These are phyloP conservation scores for Panurus biarmicus DNA, from an alignment of 2,113 vertebrate genomes.

Conservation along the genomic window DNA sequence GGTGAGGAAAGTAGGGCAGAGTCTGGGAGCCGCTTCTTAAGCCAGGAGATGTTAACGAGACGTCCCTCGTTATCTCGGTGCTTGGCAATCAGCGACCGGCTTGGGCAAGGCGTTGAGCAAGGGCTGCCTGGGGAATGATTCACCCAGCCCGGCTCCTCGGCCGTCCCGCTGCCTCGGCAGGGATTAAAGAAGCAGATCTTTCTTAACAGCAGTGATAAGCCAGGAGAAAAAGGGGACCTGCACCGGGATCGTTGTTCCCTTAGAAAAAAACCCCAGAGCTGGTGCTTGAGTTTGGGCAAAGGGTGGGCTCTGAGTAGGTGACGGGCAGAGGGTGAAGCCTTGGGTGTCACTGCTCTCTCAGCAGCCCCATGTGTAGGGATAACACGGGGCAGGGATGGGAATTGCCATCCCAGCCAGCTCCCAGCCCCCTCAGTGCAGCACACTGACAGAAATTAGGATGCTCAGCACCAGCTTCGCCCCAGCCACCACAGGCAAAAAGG, in stretches of 20 bases:
- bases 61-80: background rate
- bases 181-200: background rate
- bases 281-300: background rate
- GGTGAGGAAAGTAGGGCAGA: slow-evolving; percentile 30
- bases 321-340: background rate
- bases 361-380: background rate
- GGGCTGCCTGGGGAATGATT: background rate
- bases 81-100: background rate
- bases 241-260: background rate
- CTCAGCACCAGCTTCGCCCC: fast-evolving
- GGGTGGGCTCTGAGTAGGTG: fast-evolving
- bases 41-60: background rate
- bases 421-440: background rate
- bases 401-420: background rate
- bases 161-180: background rate
- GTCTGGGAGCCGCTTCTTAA: background rate
- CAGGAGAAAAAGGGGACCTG: background rate
- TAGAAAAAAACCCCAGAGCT: background rate
- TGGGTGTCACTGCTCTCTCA: background rate
- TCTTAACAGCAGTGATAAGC: background rate
- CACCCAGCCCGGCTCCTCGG: background rate
- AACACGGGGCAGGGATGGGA: background rate
- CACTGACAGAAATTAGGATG: fast-evolving
- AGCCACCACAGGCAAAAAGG: background rate
- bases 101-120: slow-evolving; percentile 26